A percentile compares a stretch with the other conserved stretches of the same genome.
Evolutionary conservation across 2,797 vertebrate genomes (phyloP).

Genomic region (Sandelia bainsii): DNA sequence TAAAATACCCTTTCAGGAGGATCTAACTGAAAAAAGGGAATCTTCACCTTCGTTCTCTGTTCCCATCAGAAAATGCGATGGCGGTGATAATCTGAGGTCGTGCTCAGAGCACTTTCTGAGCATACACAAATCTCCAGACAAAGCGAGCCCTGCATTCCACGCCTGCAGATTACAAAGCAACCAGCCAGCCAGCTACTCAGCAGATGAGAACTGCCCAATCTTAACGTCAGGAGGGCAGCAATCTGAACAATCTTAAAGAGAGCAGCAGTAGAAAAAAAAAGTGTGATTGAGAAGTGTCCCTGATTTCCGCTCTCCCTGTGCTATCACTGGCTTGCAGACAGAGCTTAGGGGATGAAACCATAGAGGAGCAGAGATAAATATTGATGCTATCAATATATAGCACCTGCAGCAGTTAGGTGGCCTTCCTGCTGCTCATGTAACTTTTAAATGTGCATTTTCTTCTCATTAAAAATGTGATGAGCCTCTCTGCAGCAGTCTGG

Average conservation of each 20-base stretch:
- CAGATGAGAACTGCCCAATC: conserved; percentile 25
- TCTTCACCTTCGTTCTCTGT: conserved; percentile 15
- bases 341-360: conserved; percentile 31
- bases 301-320: conserved; percentile 30
- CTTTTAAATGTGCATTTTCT: background rate
- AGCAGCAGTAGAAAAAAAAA: background rate
- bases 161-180: conserved; percentile 55
- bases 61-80: conserved; percentile 30
- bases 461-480: background rate
- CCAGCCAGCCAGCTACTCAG: conserved; percentile 17
- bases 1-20: conserved; percentile 13
- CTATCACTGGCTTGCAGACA: conserved; percentile 46
- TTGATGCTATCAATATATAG: conserved; percentile 25
- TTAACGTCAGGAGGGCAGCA: conserved; percentile 33
- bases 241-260: background rate
- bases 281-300: conserved; percentile 11
- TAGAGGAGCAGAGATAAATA: conserved; percentile 21
- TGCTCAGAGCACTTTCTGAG: conserved; percentile 43
- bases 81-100: conserved; percentile 28
- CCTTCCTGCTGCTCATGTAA: background rate
- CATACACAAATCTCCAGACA: conserved; percentile 64
- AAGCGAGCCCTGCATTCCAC: conserved; percentile 40
- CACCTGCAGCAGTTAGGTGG: background rate
- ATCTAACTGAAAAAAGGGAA: conserved; percentile 23
- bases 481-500: no score